These are phyloP conservation scores for Hypanus sabinus DNA, from an alignment of 2,113 vertebrate genomes.

Conservation along the genomic window DNA sequence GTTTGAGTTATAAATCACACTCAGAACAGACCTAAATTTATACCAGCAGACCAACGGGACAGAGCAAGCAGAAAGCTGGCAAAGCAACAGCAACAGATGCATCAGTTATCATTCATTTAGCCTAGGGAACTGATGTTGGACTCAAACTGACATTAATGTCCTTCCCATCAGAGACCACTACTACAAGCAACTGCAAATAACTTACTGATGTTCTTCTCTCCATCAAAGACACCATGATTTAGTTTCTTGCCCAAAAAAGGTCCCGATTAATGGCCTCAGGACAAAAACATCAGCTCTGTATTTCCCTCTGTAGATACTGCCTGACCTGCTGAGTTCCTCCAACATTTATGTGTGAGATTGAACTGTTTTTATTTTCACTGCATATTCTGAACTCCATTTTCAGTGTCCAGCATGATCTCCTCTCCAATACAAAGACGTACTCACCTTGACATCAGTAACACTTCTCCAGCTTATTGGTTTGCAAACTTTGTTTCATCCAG, in stretches of 20 bases:
- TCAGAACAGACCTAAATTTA: neutral
- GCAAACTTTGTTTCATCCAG: neutral
- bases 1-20: slow-evolving; percentile 26
- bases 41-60: neutral
- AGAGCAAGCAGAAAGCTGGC: neutral
- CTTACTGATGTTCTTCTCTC: neutral
- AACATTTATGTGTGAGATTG: neutral
- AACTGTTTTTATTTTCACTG: neutral
- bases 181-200: neutral
- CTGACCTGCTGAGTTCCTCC: too few species aligned
- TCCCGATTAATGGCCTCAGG: too few species aligned
- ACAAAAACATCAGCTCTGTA: too few species aligned
- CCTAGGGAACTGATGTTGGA: neutral
- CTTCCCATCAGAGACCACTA: neutral
- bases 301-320: too few species aligned
- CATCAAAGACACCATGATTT: neutral
- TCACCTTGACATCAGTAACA: too few species aligned
- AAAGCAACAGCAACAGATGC: neutral
- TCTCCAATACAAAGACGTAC: too few species aligned
- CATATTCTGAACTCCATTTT: neutral
- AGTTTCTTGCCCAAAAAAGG: neutral
- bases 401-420: too few species aligned
- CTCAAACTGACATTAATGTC: neutral
- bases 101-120: neutral
- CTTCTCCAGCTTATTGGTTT: too few species aligned